phyloP scores from a whole-genome alignment of 2,888 invertebrate species.

The Habrosyne pyritoides region DNA sequence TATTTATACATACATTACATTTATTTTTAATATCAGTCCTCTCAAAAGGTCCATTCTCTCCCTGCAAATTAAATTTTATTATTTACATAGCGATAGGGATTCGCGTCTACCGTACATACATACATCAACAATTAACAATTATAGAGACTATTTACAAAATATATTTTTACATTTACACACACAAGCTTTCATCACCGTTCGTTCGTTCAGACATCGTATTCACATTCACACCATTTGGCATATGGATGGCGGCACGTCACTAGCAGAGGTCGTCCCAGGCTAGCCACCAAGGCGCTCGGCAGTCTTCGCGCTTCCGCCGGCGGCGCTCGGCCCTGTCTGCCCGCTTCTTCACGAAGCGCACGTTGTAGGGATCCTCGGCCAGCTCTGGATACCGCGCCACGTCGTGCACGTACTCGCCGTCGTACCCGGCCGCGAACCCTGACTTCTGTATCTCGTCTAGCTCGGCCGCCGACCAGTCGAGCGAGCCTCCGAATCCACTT shows the following conservation, averaged over 20 bases:
- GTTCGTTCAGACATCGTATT: constrained; percentile 59
- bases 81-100: constrained; percentile 84
- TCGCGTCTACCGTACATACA: constrained; percentile 82
- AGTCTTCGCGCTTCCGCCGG: constrained; percentile 86
- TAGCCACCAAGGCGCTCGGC: constrained; percentile 78
- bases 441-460: constrained; percentile 94
- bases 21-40: constrained; percentile 84
- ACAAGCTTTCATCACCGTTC: constrained; percentile 68
- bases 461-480: constrained; percentile 95
- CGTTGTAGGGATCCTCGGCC: constrained; percentile 97
- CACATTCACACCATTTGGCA: constrained; percentile 80
- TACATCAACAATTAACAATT: constrained; percentile 84
- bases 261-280: constrained; percentile 75
- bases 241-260: constrained; percentile 78
- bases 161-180: constrained; percentile 69
- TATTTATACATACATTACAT: constrained; percentile 83
- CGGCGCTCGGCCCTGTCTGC: constrained; percentile 88
- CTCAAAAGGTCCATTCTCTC: constrained; percentile 84
- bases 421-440: constrained; percentile 93
- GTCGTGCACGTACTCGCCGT: constrained; percentile 96
- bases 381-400: constrained; percentile 95
- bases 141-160: constrained; percentile 84
- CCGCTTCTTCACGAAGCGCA: constrained; percentile 93
- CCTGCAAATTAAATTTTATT: constrained; percentile 82
- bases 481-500: constrained; percentile 88